Percentiles rank a stretch among this genome's conserved stretches.
These are phyloP conservation scores for Rhorus exstirpatorius DNA, from an alignment of 2,888 invertebrate genomes.

Conservation along the genomic window DNA sequence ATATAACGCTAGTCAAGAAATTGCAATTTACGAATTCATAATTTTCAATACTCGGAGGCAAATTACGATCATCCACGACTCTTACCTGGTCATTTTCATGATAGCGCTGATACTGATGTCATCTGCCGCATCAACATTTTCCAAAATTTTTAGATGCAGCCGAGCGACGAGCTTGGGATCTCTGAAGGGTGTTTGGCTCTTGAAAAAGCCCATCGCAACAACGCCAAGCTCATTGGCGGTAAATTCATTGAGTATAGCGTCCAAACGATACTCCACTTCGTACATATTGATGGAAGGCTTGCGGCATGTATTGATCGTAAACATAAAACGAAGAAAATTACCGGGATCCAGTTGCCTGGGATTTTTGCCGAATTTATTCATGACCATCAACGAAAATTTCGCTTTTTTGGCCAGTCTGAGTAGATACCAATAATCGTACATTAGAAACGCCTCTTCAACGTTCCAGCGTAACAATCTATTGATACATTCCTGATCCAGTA, in stretches of 20 bases:
- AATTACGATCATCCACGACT: too few species aligned
- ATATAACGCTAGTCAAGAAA: too few species aligned
- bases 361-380: slow-evolving; percentile 88
- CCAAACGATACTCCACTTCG: slow-evolving; percentile 89
- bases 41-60: too few species aligned
- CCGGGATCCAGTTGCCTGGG: slow-evolving; percentile 88
- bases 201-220: slow-evolving; percentile 92
- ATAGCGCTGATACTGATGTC: slow-evolving; percentile 90
- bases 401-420: slow-evolving; percentile 87
- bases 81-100: slow-evolving; percentile 87
- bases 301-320: slow-evolving; percentile 89
- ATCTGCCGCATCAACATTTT: slow-evolving; percentile 87
- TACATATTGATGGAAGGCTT: slow-evolving; percentile 88
- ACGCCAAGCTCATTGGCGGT: slow-evolving; percentile 90
- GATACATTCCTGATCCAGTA: slow-evolving; percentile 90
- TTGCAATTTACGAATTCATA: too few species aligned
- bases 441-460: slow-evolving; percentile 87
- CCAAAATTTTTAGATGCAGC: slow-evolving; percentile 87
- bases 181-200: slow-evolving; percentile 90
- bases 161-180: slow-evolving; percentile 86
- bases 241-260: slow-evolving; percentile 87
- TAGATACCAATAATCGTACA: slow-evolving; percentile 90
- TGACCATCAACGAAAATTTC: slow-evolving; percentile 87
- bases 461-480: slow-evolving; percentile 87
- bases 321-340: slow-evolving; percentile 90